Conservation (phyloP, 2,888 invertebrate genomes). For the Sussaba pulchella region DNA sequence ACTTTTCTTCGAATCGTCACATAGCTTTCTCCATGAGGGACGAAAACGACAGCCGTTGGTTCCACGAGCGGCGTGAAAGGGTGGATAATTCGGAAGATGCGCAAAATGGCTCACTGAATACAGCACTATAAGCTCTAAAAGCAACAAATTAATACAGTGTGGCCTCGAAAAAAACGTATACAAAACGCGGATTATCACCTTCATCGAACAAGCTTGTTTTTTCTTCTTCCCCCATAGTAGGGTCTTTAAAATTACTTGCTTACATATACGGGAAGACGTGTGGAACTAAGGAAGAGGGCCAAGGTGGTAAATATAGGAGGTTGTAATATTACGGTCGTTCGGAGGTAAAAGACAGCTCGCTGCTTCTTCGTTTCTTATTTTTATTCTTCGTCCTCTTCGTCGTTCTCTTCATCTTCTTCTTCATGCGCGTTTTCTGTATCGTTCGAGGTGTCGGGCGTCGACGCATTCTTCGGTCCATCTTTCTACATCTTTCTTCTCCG, state of each 20-base stretch:
- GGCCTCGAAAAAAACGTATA: neutral
- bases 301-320: conserved; percentile 24
- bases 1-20: no score
- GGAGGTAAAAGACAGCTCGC: conserved; percentile 49
- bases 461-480: conserved; percentile 52
- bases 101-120: no score
- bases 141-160: no score
- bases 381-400: conserved; percentile 33
- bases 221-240: neutral
- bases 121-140: no score
- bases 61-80: no score
- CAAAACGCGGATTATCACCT: conserved; percentile 6
- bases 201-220: neutral
- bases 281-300: conserved; percentile 33
- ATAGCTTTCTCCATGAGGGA: no score
- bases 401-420: conserved; percentile 47
- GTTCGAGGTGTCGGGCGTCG: conserved; percentile 60
- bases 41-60: no score
- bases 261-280: conserved; percentile 52
- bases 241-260: conserved; percentile 55
- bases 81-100: no score
- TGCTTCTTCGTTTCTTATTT: neutral
- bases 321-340: conserved; percentile 59
- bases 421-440: conserved; percentile 46
- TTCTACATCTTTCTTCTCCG: conserved; percentile 43